Base-by-base conservation (phyloP, 2,113 vertebrate genomes). In the Charina bottae region DNA sequence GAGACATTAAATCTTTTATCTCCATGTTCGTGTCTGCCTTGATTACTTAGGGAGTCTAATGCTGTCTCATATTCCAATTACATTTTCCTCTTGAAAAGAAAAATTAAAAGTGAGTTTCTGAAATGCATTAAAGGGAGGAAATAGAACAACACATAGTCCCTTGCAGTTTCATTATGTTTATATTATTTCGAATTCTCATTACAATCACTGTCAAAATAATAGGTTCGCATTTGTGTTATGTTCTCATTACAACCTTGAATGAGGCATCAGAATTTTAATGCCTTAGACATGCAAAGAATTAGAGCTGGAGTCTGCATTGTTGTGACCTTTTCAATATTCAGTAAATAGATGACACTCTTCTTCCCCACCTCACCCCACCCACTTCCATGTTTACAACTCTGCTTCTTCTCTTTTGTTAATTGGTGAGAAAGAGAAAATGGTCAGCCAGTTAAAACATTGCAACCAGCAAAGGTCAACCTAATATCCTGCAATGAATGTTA, bases 311-410 rank as follows among this genome's bases (percentile, higher is more conserved):
- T 55, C 24, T 92, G 72, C 88, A 95, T 93, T 91, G 91, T 85
- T 54, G 33, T 97, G 96, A 98, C 95, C 96, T 97, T 98, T 97
- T 96, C 94, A 96, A 21, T 96, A 97, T 95, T 97, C 94, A 88
- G 89, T 72, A 94, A 94, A 93, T 0, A 4, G 28, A 92, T 93
- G 60, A 53, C 93, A 60, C 56, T 95, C 90, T 87, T 94, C 92
- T 87, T n/a, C 93, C 6, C 21, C 84, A 49, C 37, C 89, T 83
- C 64, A 92, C 85, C 92, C 90, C 62, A 64, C 53, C 91, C 91
- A 92, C 92, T 91, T 92, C 59, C 1, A 37, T 95, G 83, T 95
- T 96, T 95, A 94, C 89, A 86, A 28, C 46, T 83, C 33, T 42
- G 94, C 26, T 88, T 89, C 12, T 92, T 93, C 58, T 84, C 33